Evolutionary conservation across 2,113 vertebrate genomes (phyloP), one percentile per base, ranked within the genome.

Genomic region (Argyrosomus japonicus): DNA sequence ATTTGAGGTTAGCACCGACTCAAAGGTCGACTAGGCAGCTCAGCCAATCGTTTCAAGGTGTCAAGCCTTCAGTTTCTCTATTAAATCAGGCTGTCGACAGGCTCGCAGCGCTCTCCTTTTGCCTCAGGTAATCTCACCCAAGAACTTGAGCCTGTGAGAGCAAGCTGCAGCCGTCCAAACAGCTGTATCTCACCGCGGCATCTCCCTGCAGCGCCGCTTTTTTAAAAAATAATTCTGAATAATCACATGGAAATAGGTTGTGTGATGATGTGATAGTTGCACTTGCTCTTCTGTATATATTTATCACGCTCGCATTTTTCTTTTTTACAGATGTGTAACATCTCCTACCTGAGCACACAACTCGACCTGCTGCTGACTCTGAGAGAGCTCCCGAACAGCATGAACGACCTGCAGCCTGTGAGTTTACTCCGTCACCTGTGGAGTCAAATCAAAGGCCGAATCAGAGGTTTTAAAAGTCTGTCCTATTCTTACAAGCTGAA

Each of bases 281-380:
- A 4, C 47, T 57, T 13, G 3, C 29, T 74, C 53, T 45, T 61
- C 36, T 54, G 32, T 19, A 48, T 67, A 27, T 40, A 53, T 43
- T 50, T 17, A 73, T 71, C 75, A 36, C 2, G 18, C 23, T 85
- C 19, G 9, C 36, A 21, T 82, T 10, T 50, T 68, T 73, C 56
- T 72, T 21, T 81, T 81, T 80, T 68, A 75, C 87, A 96, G 97
- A 96, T 97, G 96, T 98, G 96, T 79, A 93, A 95, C 89, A 97
- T 97, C 86, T 88, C 96, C 1, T 89, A 93, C 88, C 85, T 96
- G 89, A 95, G 94, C 87, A 85, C 92, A 60, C 94, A 93, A 67
- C 11, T 97, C 63, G 96, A 95, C 87, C 94, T 96, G 50, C 93
- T 96, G 90, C 93, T 97, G 85, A 93, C 82, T 1, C 68, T 96